Evolutionary conservation across 2,797 vertebrate species (phyloP), one percentile per base, ranked within the genome.

Genomic region (Poecilia picta): DNA sequence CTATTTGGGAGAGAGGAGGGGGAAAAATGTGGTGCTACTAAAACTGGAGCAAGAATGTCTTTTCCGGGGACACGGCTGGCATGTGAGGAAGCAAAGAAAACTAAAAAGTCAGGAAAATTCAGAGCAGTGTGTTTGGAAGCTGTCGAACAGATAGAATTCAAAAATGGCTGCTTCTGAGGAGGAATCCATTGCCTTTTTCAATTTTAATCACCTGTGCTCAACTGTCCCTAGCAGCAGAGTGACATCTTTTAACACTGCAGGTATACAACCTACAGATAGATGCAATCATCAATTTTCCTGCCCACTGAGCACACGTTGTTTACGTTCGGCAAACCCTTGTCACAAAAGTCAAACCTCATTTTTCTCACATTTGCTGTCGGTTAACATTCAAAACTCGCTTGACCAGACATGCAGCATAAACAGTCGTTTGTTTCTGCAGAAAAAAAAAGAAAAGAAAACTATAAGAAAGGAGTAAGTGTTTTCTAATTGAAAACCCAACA

Each of bases 11-110:
- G 23, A 71, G 77, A 59, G 12, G 6, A 10, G 18, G 15, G 87
- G 80, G 88, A 79, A 87, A 89, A 83, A 88, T 73, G 80, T 89
- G 93, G 91, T 85, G 93, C 91, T 94, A 91, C 92, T 86, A 89
- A 78, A 91, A 91, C 81, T 85, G 80, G 87, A 88, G 89, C 87
- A 88, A 83, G 79, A 78, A 82, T 85, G 89, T 90, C 76, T 89
- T 85, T 80, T 86, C 80, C 74, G 73, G 86, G 85, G 88, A 71
- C 72, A 87, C 85, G 80, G 78, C 79, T 73, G 77, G 81, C 33
- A 78, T 85, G 77, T 88, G 85, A 64, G 77, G 75, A 79, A 85
- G 89, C 51, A 78, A 76, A 88, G 72, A 81, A 39, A 82, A 74
- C 33, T n/a, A 82, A 77, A 77, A 80, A 73, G 59, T 16, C 5